These are phyloP conservation scores for Ceratotherium simum DNA, from an alignment of 2,113 vertebrate species.

Conservation along the genomic window DNA sequence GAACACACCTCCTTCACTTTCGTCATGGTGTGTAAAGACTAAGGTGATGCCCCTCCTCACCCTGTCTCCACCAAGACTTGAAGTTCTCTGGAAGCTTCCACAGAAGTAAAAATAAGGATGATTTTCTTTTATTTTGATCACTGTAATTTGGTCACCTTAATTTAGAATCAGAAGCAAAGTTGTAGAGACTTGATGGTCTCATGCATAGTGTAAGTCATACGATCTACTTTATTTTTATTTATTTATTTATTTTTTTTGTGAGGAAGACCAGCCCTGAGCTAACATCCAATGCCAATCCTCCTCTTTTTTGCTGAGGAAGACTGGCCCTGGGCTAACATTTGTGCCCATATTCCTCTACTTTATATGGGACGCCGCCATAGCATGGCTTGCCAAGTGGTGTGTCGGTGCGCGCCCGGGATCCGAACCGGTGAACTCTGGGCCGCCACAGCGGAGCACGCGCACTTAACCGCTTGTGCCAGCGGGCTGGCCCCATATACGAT, in stretches of 20 bases:
- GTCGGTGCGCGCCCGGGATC: too few species aligned
- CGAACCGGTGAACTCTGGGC: too few species aligned
- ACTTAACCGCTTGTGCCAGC: too few species aligned
- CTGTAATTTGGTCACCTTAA: background rate
- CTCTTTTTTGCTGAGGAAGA: too few species aligned
- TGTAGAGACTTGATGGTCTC: background rate
- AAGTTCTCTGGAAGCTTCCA: background rate
- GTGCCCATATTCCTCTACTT: too few species aligned
- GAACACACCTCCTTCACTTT: background rate
- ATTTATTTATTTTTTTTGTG: too few species aligned
- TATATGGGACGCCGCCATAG: too few species aligned
- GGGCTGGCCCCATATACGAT: background rate
- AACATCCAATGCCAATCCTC: too few species aligned
- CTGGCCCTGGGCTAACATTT: too few species aligned
- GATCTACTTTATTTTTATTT: background rate
- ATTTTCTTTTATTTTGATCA: slow-evolving; percentile 14
- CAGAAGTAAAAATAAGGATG: background rate
- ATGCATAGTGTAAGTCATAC: background rate
- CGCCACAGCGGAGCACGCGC: too few species aligned
- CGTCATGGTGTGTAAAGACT: background rate
- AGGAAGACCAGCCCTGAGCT: too few species aligned
- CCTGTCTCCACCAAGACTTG: background rate
- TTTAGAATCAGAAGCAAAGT: background rate
- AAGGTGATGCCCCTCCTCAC: background rate
- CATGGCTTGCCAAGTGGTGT: too few species aligned